Evolutionary conservation across 2,113 vertebrate species (phyloP), one percentile per base, ranked within the genome.

Genomic region (Podiceps cristatus): DNA sequence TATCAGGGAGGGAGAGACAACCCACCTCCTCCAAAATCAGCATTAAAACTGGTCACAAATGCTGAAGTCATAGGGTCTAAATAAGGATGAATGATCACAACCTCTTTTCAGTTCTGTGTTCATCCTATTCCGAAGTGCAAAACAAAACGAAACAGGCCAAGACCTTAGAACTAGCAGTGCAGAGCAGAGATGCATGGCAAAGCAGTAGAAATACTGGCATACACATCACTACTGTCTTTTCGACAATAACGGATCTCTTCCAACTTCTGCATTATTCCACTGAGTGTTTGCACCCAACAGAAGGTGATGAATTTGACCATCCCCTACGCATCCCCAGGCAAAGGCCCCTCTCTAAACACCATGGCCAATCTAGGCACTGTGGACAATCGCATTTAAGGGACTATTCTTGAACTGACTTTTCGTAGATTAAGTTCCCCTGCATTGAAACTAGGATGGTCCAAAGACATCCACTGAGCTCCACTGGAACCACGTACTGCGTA

Each of bases 351-450:
- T 14, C 5, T 10, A 45, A 67, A 49, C 40, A 44, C 22, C 15
- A 5, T 1, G 6, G 7, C 25, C n/a, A 71, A 66, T 16, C 25
- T 14, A 8, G 33, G 25, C 49, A 35, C 20, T 1, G 1, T 5
- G 29, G 52, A 25, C 45, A 68, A 40, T 0, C 3, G 23, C 31
- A 23, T 44, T 56, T 35, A 42, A 71, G 5, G 9, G 63, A 18
- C 25, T 18, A 8, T 29, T 44, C 47, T 20, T 37, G 13, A 78
- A 67, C 27, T 31, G 66, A 31, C 19, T 55, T 60, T 25, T 73
- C 27, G 55, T 52, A 56, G 18, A 50, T 12, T 16, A 11, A 16
- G 15, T 27, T 73, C 40, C 47, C 44, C 59, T 60, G 7, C 53
- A 19, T 1, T 42, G 62, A 68, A 68, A 68, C 12, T 23, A 80